Conservation (phyloP, 2,113 vertebrate genomes). For the Pterocles orientalis region DNA sequence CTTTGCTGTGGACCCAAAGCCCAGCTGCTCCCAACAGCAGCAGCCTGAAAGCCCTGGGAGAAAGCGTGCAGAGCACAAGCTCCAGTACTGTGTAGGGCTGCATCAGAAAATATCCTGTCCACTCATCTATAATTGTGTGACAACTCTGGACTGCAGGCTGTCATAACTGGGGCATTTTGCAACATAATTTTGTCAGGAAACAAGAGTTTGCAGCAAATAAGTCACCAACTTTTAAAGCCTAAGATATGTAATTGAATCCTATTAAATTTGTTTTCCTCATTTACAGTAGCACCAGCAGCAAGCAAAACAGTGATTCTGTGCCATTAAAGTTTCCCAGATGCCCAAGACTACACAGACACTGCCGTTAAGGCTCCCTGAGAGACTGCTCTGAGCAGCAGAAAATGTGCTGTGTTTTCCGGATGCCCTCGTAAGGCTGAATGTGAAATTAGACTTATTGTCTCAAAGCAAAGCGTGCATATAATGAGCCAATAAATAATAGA, state of each 20-base stretch:
- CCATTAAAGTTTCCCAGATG: conserved; percentile 9
- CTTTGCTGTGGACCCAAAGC: neutral
- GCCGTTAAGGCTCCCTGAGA: conserved; percentile 40
- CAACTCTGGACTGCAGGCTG: neutral
- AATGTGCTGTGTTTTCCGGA: neutral
- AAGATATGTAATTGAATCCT: conserved; percentile 23
- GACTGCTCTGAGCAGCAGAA: conserved; percentile 31
- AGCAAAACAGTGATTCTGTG: neutral
- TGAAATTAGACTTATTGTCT: conserved; percentile 33
- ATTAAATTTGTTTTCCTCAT: conserved; percentile 42
- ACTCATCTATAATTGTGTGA: neutral
- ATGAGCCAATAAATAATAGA: conserved; percentile 39
- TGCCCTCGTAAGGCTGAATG: conserved; percentile 41
- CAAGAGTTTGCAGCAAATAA: neutral
- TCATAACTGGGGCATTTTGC: conserved; percentile 12
- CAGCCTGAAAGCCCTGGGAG: neutral
- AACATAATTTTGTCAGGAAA: conserved; percentile 22
- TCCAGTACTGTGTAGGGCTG: neutral
- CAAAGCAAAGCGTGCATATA: conserved; percentile 2
- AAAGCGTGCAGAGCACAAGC: neutral
- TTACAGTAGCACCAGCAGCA: neutral
- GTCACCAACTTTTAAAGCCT: neutral
- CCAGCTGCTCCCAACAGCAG: neutral
- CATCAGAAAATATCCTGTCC: neutral
- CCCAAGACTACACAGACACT: neutral